These are phyloP conservation scores for Nebria brevicollis DNA, from an alignment of 2,888 invertebrate species.

Conservation along the genomic window DNA sequence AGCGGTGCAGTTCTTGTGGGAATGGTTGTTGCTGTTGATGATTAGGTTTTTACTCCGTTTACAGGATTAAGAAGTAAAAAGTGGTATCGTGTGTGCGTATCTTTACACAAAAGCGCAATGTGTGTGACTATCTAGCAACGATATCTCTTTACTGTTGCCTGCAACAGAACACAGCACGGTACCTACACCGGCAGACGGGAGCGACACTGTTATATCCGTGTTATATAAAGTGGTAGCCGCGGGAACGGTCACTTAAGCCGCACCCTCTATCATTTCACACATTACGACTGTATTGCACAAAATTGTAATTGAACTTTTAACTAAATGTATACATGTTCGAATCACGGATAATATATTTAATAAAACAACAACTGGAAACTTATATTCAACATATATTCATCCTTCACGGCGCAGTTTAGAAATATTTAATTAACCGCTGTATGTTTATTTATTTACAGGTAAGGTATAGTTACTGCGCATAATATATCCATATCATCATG, in stretches of 20 bases:
- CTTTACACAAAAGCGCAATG: slow-evolving; percentile 40
- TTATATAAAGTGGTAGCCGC: background rate
- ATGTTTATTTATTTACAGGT: background rate
- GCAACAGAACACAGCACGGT: background rate
- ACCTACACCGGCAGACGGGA: background rate
- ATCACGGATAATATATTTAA: too few species aligned
- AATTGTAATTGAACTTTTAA: background rate
- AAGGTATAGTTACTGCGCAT: background rate
- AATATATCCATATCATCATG: background rate
- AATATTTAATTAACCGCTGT: background rate
- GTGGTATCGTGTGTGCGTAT: slow-evolving; percentile 34
- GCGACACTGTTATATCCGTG: background rate
- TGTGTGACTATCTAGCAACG: slow-evolving; percentile 38
- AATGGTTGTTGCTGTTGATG: background rate
- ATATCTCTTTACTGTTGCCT: slow-evolving; percentile 25
- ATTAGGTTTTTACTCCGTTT: background rate
- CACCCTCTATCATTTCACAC: background rate
- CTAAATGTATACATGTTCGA: background rate
- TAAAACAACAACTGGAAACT: too few species aligned
- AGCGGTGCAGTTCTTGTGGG: background rate
- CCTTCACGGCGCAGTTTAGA: background rate
- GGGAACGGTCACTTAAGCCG: background rate
- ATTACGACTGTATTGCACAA: background rate
- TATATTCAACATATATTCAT: background rate
- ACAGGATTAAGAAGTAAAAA: slow-evolving; percentile 19